These are phyloP conservation scores for Pectinophora gossypiella DNA, from an alignment of 1,140 invertebrate genomes.

Conservation along the genomic window DNA sequence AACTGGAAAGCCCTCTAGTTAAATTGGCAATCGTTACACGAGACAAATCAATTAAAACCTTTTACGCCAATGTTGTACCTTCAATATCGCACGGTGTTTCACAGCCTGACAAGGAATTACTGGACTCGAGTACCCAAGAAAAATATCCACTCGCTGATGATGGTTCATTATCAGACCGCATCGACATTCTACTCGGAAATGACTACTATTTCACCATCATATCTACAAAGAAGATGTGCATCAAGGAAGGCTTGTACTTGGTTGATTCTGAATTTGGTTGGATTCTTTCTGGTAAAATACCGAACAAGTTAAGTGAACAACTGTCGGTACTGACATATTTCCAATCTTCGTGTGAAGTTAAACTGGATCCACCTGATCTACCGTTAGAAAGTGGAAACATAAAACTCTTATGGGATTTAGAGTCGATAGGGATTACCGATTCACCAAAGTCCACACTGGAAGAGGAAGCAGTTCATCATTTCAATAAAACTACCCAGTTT, in stretches of 20 bases:
- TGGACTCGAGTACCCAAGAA: neutral
- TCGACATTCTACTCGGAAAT: neutral
- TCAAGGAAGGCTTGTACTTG: neutral
- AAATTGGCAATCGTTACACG: neutral
- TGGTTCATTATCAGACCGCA: neutral
- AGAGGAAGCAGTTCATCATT: slow-evolving; percentile 23
- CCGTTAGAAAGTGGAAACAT: slow-evolving; percentile 10
- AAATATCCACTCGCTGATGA: slow-evolving; percentile 1
- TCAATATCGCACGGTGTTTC: neutral
- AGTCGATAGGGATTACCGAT: slow-evolving; percentile 30
- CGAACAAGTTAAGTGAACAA: neutral
- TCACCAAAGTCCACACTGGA: slow-evolving; percentile 19
- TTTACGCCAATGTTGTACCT: slow-evolving; percentile 5
- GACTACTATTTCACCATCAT: slow-evolving; percentile 1
- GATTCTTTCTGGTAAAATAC: neutral
- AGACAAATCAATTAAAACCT: neutral
- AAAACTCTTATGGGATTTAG: slow-evolving; percentile 20
- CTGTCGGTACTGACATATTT: slow-evolving; percentile 17
- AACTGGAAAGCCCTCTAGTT: neutral
- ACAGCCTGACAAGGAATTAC: neutral
- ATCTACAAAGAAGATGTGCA: neutral
- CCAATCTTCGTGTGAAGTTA: slow-evolving; percentile 8
- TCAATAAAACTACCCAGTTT: slow-evolving; percentile 19
- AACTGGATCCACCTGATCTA: slow-evolving; percentile 17
- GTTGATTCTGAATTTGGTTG: neutral